Evolutionary conservation across 2,797 vertebrate genomes (phyloP).

Genomic region (Lacerta bilineata): DNA sequence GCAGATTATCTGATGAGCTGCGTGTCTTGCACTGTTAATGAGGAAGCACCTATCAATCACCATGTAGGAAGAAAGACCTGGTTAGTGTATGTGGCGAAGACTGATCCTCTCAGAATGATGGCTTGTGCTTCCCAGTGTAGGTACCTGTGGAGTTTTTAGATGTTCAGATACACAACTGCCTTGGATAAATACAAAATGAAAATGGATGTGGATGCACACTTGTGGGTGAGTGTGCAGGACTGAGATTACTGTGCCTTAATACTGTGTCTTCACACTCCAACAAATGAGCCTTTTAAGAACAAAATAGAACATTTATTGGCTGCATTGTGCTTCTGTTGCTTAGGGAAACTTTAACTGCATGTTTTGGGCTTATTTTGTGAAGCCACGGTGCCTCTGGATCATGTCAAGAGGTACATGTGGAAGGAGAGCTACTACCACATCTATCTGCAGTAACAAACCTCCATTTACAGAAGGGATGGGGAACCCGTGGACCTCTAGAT

Average conservation of each 20-base stretch:
- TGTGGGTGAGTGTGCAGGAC: neutral
- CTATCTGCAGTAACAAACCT: neutral
- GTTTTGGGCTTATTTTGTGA: neutral
- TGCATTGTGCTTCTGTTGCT: neutral
- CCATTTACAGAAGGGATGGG: neutral
- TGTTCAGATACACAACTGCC: neutral
- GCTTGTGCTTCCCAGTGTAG: neutral
- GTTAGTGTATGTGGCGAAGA: neutral
- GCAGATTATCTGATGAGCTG: neutral
- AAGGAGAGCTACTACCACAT: neutral
- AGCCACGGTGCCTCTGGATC: neutral
- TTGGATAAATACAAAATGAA: neutral
- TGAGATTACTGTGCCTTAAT: neutral
- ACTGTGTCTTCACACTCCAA: neutral
- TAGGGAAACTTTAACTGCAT: neutral
- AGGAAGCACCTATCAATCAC: neutral
- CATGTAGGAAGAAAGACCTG: neutral
- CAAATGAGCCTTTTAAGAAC: neutral
- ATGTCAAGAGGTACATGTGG: neutral
- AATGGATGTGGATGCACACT: neutral
- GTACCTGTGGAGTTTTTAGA: neutral
- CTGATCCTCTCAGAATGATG: neutral
- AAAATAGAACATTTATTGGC: slow-evolving; percentile 6
- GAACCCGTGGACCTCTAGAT: too few species aligned
- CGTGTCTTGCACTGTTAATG: neutral